Base-by-base conservation (phyloP, 2,888 invertebrate genomes). In the Drosophila melanosoma region DNA sequence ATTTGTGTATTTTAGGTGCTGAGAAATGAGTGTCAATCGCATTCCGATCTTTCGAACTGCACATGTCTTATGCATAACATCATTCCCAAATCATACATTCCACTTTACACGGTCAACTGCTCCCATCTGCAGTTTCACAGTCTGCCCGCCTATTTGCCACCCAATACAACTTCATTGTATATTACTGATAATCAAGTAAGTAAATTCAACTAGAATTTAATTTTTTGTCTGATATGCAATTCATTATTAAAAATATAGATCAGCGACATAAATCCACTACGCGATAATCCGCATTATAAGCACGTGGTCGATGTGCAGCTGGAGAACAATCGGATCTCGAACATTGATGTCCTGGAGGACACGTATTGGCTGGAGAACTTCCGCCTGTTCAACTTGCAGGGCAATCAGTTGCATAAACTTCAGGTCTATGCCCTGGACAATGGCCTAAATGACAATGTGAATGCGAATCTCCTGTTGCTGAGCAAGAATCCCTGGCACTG, bases 401-500 rank as follows among this genome's bases (percentile, higher is more conserved):
- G 96, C 49, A 98, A 97, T 91, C 94, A 94, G 85, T 91, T 97
- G 52, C 94, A 95, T 60, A 96, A 96, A 94, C 97, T 97, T 92
- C 97, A 97, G 11, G 95, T 96, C 0, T 97, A 97, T 91, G 97
- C 96, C 0, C 93, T 97, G 74, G 97, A 97, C 86, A 96, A 97
- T 90, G 96, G 96, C 0, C 94, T 97, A 33, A 95, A 96, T 83
- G 95, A 95, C 58, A 97, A 97, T 91, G 94, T 94, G 49, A 95
- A 96, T 81, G 96, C 96, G 45, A 95, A 95, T 86, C 94, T 95
- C 66, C 93, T 97, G 36, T 95, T 94, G 86, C 93, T 97, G 1
- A 96, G 97, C 1, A 94, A 94, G 74, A 97, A 97, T 93, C 96
- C 97, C 0, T 97, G 97, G 97, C 94, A 95, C 33, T 97, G 97